Percentiles rank a stretch among this genome's conserved stretches.
These are phyloP conservation scores for Pocillopora verrucosa DNA, from an alignment of 64 coral and sea anemone species.

Conservation along the genomic window DNA sequence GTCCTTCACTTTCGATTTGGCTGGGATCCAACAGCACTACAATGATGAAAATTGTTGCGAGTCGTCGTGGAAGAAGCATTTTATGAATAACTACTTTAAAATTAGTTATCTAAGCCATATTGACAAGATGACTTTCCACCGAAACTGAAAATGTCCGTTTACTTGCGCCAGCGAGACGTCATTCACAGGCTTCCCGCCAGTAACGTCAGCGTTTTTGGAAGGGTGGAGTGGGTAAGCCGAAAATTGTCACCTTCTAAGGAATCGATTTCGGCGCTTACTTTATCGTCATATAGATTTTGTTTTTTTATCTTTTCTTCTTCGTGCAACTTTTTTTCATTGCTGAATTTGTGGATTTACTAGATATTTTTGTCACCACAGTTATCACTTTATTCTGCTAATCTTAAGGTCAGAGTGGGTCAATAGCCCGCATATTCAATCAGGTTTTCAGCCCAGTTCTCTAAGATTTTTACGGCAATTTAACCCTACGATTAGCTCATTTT, in stretches of 20 bases:
- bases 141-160: constrained; percentile 15
- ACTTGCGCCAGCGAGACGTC: constrained; percentile 29
- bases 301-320: too few species aligned
- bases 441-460: too few species aligned
- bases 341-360: too few species aligned
- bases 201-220: not conserved
- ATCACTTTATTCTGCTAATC: too few species aligned
- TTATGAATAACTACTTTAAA: not conserved
- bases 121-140: not conserved
- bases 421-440: too few species aligned
- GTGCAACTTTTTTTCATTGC: too few species aligned
- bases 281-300: too few species aligned
- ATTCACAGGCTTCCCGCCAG: not conserved
- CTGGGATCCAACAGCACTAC: not conserved
- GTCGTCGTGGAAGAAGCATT: not conserved
- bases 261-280: not conserved
- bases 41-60: not conserved
- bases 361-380: too few species aligned
- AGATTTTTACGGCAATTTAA: too few species aligned
- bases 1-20: not conserved
- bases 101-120: not conserved
- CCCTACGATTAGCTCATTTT: too few species aligned
- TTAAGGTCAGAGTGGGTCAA: too few species aligned
- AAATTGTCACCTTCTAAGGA: not conserved
- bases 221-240: constrained; percentile 3